These are phyloP conservation scores for Nymphalis io DNA, from an alignment of 1,140 invertebrate genomes.

Conservation along the genomic window DNA sequence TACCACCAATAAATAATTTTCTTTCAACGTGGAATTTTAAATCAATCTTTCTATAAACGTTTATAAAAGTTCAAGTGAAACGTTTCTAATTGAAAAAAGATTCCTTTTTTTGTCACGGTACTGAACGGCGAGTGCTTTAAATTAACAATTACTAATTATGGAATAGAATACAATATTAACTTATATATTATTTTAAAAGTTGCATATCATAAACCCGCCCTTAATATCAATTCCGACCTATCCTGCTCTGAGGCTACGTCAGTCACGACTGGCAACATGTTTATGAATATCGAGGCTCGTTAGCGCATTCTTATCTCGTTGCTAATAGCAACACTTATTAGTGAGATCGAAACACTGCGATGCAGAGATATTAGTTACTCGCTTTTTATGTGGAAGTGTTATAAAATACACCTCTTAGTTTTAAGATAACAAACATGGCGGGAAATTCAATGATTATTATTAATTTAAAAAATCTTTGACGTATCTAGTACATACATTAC, in stretches of 20 bases:
- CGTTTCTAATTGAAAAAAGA: too few relatives aligned
- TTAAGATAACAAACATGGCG: background rate
- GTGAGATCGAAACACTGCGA: conserved; percentile 41
- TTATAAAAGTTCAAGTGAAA: too few relatives aligned
- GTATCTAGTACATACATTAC: background rate
- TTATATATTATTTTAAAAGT: background rate
- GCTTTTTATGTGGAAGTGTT: conserved; percentile 17
- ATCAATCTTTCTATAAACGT: too few relatives aligned
- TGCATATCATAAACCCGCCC: background rate
- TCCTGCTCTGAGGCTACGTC: conserved; percentile 21
- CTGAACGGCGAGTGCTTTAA: too few relatives aligned
- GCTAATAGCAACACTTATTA: conserved; percentile 44
- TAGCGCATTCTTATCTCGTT: conserved; percentile 41
- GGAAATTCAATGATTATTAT: background rate
- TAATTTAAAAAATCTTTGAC: conserved; percentile 18
- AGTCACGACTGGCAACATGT: conserved; percentile 42
- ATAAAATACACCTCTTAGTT: conserved; percentile 20
- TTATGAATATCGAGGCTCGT: conserved; percentile 42
- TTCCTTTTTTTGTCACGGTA: too few relatives aligned
- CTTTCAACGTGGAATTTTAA: too few relatives aligned
- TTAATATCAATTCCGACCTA: background rate
- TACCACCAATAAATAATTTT: too few relatives aligned
- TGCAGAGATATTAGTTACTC: conserved; percentile 1
- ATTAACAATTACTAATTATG: too few relatives aligned
- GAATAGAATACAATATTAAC: too few relatives aligned